These are phyloP conservation scores for Ceyx margarethae DNA, from an alignment of 2,113 vertebrate species.

Conservation along the genomic window DNA sequence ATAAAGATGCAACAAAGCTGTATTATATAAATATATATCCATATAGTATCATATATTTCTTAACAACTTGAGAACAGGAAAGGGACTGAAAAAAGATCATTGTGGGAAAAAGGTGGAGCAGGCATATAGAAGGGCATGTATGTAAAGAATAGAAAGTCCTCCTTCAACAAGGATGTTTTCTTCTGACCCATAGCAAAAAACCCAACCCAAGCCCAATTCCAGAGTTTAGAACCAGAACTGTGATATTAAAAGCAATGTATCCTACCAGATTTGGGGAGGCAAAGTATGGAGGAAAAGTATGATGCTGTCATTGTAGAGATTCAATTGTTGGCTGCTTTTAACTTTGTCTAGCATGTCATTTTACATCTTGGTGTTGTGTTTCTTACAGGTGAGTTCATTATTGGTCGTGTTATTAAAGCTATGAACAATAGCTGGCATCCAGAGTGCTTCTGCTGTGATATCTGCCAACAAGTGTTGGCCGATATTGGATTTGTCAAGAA, in stretches of 20 bases:
- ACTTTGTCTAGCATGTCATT: neutral
- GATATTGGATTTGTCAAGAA: slow-evolving; percentile 99
- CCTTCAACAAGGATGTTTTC: neutral
- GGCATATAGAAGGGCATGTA: neutral
- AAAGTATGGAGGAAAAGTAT: neutral
- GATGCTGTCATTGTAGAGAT: neutral
- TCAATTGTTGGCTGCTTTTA: neutral
- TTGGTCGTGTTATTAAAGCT: slow-evolving; percentile 97
- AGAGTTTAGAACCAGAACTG: neutral
- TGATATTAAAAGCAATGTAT: neutral
- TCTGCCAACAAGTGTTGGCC: slow-evolving; percentile 89
- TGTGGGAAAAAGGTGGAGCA: neutral
- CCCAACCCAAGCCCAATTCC: neutral
- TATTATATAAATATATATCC: neutral
- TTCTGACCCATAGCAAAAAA: neutral
- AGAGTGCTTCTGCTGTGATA: slow-evolving; percentile 94
- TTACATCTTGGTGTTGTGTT: slow-evolving; percentile 9
- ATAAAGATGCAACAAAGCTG: neutral
- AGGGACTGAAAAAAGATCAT: neutral
- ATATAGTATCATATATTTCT: neutral
- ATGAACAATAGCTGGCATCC: slow-evolving; percentile 99
- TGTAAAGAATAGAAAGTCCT: neutral
- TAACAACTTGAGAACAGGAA: neutral
- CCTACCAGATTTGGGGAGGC: neutral
- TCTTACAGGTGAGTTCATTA: slow-evolving; percentile 92